Conservation (phyloP, 2,888 invertebrate genomes). For the Chaitophorus viminalis region DNA sequence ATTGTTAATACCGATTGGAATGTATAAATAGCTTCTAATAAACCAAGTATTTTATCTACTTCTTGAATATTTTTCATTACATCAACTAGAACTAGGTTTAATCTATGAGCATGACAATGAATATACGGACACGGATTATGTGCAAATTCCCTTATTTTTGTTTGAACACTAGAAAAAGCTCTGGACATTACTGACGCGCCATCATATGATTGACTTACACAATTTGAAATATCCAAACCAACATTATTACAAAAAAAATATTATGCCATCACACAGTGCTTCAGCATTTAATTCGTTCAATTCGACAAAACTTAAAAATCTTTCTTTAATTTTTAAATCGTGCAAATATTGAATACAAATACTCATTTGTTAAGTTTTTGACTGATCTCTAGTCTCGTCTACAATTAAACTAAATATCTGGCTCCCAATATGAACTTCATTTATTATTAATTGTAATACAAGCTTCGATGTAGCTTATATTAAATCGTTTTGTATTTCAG, state of each 20-base stretch:
- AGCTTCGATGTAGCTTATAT: slow-evolving; percentile 1
- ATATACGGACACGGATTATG: background rate
- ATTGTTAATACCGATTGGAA: slow-evolving; percentile 21
- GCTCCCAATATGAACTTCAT: background rate
- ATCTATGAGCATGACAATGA: slow-evolving; percentile 14
- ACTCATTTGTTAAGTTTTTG: slow-evolving; percentile 12
- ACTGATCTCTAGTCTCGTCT: slow-evolving; percentile 20
- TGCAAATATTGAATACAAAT: slow-evolving; percentile 4
- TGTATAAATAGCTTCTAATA: slow-evolving; percentile 29
- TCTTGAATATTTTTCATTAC: slow-evolving; percentile 20
- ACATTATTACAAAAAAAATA: slow-evolving; percentile 6
- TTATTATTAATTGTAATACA: slow-evolving; percentile 9
- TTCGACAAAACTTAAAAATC: slow-evolving; percentile 26
- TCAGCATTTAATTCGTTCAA: slow-evolving; percentile 4
- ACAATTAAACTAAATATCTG: slow-evolving; percentile 29
- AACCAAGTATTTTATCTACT: slow-evolving; percentile 17
- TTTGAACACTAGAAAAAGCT: slow-evolving; percentile 17
- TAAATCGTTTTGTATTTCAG: slow-evolving; percentile 24
- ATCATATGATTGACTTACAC: slow-evolving; percentile 10
- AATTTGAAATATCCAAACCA: background rate
- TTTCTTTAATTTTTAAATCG: slow-evolving; percentile 21
- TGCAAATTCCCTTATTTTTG: slow-evolving; percentile 13
- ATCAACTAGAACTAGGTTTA: slow-evolving; percentile 17
- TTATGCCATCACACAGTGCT: background rate
- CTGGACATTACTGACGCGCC: slow-evolving; percentile 7